These are phyloP conservation scores for Rhyacichthys aspro DNA, from an alignment of 2,797 vertebrate species.

Conservation along the genomic window DNA sequence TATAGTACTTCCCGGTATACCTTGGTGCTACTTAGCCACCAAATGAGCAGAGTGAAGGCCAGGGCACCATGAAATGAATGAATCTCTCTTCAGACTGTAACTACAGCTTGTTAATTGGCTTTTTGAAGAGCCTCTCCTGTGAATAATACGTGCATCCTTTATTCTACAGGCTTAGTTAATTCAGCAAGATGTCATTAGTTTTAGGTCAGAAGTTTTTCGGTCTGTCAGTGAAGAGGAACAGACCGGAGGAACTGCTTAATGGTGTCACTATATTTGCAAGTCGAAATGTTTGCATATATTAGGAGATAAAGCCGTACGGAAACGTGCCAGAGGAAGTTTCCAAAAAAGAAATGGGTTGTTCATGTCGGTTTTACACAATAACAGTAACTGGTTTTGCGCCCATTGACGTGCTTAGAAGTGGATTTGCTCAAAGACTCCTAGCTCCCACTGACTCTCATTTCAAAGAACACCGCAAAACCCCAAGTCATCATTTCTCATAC, in stretches of 20 bases:
- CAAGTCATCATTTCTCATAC: no score
- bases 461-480: no score
- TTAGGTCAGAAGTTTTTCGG: constrained; percentile 39
- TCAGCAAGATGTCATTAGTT: constrained; percentile 50
- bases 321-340: no score
- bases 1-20: constrained; percentile 13
- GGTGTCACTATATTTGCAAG: no score
- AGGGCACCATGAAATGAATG: constrained; percentile 44
- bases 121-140: constrained; percentile 48
- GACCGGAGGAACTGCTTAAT: not conserved
- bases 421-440: no score
- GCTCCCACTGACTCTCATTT: no score
- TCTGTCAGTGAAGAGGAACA: constrained; percentile 5
- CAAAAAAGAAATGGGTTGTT: no score
- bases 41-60: constrained; percentile 29
- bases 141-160: constrained; percentile 47
- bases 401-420: no score
- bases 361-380: no score
- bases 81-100: constrained; percentile 40
- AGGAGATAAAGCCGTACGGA: no score
- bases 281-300: no score
- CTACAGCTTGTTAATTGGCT: constrained; percentile 55
- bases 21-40: constrained; percentile 9
- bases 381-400: no score
- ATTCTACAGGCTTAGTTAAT: constrained; percentile 43